Percentiles rank a stretch among this genome's conserved stretches.
phyloP scores from a whole-genome alignment of 2,113 vertebrate species.

The Phainopepla nitens region DNA sequence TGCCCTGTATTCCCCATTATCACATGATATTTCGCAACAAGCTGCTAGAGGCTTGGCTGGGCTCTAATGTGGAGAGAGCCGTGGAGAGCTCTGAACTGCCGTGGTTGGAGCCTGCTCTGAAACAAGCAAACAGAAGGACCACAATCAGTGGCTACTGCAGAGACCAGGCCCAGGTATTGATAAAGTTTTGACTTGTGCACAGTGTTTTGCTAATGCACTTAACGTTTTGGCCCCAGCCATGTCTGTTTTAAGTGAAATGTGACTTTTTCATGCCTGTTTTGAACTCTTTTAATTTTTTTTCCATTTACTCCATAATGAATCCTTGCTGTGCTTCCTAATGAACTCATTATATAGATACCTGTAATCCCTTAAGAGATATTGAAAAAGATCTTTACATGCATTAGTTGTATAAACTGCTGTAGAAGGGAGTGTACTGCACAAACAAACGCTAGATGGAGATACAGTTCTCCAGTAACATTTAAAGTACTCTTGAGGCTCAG shows the following conservation, averaged over 20 bases:
- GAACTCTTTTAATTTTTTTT: neutral
- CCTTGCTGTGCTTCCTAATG: neutral
- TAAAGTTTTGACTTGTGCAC: neutral
- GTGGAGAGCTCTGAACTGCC: neutral
- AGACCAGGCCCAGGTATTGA: neutral
- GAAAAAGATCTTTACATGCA: neutral
- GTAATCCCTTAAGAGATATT: neutral
- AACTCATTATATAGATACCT: neutral
- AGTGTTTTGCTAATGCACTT: neutral
- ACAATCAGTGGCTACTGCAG: neutral
- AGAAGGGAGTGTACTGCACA: neutral
- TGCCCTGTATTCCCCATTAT: neutral
- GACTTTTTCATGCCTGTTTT: neutral
- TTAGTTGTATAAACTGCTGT: neutral
- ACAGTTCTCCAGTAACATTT: neutral
- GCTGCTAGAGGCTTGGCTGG: neutral
- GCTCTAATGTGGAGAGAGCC: neutral
- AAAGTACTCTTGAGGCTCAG: neutral
- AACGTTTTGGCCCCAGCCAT: neutral
- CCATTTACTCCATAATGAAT: neutral
- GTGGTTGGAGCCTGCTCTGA: neutral
- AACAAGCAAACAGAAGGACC: neutral
- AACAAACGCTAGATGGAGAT: conserved; percentile 53
- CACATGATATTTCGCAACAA: neutral
- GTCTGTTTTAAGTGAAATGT: neutral